Conservation (phyloP, 2,797 vertebrate species). For the Rhodeus uyekii region DNA sequence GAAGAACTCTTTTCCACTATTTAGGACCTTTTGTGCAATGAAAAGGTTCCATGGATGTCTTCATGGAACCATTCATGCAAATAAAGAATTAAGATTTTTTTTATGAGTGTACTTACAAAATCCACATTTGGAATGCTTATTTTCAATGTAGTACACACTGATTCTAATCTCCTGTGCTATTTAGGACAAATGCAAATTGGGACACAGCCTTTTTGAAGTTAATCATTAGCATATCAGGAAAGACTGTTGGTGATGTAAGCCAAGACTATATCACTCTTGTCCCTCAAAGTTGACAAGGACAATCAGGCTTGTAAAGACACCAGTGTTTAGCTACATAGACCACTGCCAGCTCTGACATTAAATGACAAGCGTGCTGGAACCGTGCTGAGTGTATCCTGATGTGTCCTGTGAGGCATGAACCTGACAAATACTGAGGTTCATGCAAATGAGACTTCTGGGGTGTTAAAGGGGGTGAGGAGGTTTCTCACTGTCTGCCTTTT, state of each 20-base stretch:
- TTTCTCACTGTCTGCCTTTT: constrained; percentile 33
- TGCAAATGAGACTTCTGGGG: constrained; percentile 49
- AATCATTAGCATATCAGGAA: not conserved
- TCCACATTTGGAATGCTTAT: not conserved
- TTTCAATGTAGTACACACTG: not conserved
- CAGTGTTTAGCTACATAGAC: constrained; percentile 27
- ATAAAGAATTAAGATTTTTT: not conserved
- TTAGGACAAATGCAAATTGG: not conserved
- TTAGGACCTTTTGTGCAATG: not conserved
- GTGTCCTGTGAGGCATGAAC: constrained; percentile 48
- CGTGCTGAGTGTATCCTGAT: constrained; percentile 42
- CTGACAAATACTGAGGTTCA: constrained; percentile 37
- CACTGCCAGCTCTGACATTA: constrained; percentile 44
- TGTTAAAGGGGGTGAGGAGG: constrained; percentile 16
- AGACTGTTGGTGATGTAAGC: not conserved
- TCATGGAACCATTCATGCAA: not conserved
- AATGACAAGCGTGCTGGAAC: constrained; percentile 46
- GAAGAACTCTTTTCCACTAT: not conserved
- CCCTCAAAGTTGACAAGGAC: constrained; percentile 3
- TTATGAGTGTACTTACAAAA: not conserved
- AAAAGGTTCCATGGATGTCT: not conserved
- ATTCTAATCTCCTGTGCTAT: not conserved
- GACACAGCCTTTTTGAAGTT: not conserved
- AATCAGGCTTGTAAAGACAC: constrained; percentile 33
- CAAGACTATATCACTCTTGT: constrained; percentile 1